Conservation (phyloP, 2,888 invertebrate species). For the Masnerella sp. region DNA sequence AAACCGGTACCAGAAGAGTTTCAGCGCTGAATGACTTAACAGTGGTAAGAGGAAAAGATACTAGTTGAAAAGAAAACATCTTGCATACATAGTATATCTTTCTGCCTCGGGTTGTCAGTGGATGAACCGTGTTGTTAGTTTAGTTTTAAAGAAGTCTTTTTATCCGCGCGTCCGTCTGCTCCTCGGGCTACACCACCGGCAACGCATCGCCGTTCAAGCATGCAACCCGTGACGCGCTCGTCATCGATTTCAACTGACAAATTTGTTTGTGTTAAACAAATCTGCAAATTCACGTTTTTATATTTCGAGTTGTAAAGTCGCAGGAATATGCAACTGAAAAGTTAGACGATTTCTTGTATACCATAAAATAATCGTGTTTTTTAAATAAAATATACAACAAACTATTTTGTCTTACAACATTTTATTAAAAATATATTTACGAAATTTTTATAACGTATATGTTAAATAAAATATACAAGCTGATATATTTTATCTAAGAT, state of each 20-base stretch:
- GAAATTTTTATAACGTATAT: too few species aligned
- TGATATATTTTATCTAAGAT: too few species aligned
- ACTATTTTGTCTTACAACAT: too few species aligned
- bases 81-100: slow-evolving; percentile 66
- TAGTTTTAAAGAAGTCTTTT: slow-evolving; percentile 60
- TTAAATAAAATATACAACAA: too few species aligned
- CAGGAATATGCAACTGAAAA: too few species aligned
- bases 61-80: slow-evolving; percentile 66
- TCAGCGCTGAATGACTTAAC: slow-evolving; percentile 54
- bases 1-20: slow-evolving; percentile 50
- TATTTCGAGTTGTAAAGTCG: not conserved
- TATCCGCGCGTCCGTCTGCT: slow-evolving; percentile 41
- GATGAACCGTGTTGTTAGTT: slow-evolving; percentile 63
- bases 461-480: too few species aligned
- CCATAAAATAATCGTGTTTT: too few species aligned
- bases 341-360: too few species aligned
- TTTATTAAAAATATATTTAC: too few species aligned
- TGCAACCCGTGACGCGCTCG: slow-evolving; percentile 11
- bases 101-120: slow-evolving; percentile 51
- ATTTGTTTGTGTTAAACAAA: slow-evolving; percentile 35
- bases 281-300: not conserved
- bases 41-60: slow-evolving; percentile 53
- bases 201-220: slow-evolving; percentile 23
- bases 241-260: slow-evolving; percentile 43
- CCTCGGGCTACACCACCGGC: slow-evolving; percentile 27